phyloP scores from a whole-genome alignment of 2,888 invertebrate genomes.

The Cerastis leucographa region DNA sequence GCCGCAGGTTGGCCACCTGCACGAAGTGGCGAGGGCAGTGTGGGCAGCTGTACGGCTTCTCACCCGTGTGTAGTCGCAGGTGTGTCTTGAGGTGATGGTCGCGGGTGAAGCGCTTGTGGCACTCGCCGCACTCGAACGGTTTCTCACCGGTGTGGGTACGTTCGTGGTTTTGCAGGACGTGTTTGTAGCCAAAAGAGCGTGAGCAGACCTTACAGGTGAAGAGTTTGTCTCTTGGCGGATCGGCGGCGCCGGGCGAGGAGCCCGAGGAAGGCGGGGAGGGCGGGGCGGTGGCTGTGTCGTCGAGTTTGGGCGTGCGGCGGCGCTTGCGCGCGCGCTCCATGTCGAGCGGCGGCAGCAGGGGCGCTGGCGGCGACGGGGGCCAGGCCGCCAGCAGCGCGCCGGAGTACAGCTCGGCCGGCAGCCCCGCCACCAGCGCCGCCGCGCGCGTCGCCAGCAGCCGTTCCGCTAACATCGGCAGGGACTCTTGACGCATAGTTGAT shows the following conservation, averaged over 20 bases:
- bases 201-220: conserved; percentile 97
- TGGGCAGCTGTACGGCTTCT: conserved; percentile 97
- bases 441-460: conserved; percentile 90
- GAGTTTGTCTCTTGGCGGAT: conserved; percentile 93
- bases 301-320: conserved; percentile 87
- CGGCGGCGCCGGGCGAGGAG: conserved; percentile 87
- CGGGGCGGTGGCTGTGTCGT: conserved; percentile 80
- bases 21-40: conserved; percentile 98
- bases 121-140: conserved; percentile 97
- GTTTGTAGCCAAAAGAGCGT: conserved; percentile 97
- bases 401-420: conserved; percentile 92
- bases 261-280: conserved; percentile 88
- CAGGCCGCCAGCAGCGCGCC: conserved; percentile 91
- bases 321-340: conserved; percentile 87
- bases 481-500: conserved; percentile 88
- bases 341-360: conserved; percentile 88
- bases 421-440: conserved; percentile 89
- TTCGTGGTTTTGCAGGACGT: conserved; percentile 98
- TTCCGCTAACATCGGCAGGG: conserved; percentile 88
- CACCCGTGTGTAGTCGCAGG: conserved; percentile 97
- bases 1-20: conserved; percentile 97
- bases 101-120: conserved; percentile 97
- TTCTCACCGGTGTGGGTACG: conserved; percentile 98
- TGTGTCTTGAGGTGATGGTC: conserved; percentile 98
- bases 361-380: conserved; percentile 90